A percentile compares a stretch with the other conserved stretches of the same genome.
Conservation (phyloP, 2,797 vertebrate genomes). For the Chaunax sp. region DNA sequence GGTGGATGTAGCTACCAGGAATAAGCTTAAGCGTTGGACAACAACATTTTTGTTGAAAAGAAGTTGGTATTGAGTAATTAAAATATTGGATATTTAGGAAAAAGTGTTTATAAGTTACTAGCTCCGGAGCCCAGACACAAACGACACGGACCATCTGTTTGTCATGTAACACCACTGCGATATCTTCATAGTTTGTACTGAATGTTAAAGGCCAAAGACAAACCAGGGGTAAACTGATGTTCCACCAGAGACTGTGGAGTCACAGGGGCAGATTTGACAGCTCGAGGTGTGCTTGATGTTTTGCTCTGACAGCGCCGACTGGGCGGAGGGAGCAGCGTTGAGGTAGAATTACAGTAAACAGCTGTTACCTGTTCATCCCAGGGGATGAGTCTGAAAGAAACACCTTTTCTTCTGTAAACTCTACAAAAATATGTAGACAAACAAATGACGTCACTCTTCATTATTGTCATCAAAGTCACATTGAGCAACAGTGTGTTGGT, state of each 20-base stretch:
- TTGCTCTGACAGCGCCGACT: conserved; percentile 37
- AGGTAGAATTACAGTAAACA: conserved; percentile 4
- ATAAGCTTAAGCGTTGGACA: not conserved
- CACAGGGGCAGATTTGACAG: conserved; percentile 46
- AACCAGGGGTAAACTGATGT: not conserved
- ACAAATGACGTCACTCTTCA: no score
- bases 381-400: not conserved
- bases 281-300: conserved; percentile 59
- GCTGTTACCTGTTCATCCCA: conserved; percentile 3
- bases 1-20: not conserved
- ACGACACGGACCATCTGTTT: not conserved
- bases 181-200: not conserved
- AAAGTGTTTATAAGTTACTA: conserved; percentile 17
- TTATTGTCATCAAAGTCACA: no score
- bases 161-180: not conserved
- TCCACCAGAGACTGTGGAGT: not conserved
- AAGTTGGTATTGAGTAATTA: not conserved
- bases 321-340: conserved; percentile 36
- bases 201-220: not conserved
- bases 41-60: accelerated
- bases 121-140: conserved; percentile 30
- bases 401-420: not conserved
- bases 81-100: not conserved
- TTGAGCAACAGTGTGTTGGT: no score
- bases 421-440: not conserved